phyloP scores from a whole-genome alignment of 1,140 invertebrate genomes.

The Andricus grossulariae region DNA sequence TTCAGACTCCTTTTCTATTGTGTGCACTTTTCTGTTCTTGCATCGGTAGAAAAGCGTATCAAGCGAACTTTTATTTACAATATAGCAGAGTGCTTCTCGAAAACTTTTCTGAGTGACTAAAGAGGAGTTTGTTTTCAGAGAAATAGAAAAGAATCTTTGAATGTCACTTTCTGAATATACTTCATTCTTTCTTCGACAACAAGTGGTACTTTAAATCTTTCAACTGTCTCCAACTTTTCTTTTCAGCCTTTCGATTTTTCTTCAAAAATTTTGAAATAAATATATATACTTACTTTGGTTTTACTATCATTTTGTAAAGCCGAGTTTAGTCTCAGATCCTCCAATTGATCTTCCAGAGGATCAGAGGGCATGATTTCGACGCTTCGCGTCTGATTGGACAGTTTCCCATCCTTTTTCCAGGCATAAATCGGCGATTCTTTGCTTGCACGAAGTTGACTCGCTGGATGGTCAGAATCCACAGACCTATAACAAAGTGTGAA shows the following conservation, averaged over 20 bases:
- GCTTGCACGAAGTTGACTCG: conserved; percentile 50
- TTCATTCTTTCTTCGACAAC: conserved; percentile 4
- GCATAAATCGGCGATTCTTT: conserved; percentile 53
- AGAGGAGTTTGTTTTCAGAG: conserved; percentile 4
- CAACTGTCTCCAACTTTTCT: background rate
- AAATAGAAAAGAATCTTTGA: conserved; percentile 14
- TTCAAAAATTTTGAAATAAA: background rate
- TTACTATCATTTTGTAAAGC: conserved; percentile 21
- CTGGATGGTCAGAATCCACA: conserved; percentile 55
- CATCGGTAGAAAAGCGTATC: conserved; percentile 34
- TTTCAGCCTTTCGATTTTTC: conserved; percentile 11
- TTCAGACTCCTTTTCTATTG: background rate
- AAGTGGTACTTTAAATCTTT: background rate
- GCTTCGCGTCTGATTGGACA: conserved; percentile 30
- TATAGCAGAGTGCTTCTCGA: background rate
- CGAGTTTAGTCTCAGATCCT: conserved; percentile 58
- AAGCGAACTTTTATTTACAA: conserved; percentile 15
- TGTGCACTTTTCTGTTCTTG: conserved; percentile 30
- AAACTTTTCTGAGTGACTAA: conserved; percentile 3
- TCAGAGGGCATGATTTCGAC: conserved; percentile 52
- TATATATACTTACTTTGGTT: conserved; percentile 44
- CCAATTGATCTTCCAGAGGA: conserved; percentile 65
- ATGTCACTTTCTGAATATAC: conserved; percentile 3
- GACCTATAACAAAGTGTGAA: background rate
- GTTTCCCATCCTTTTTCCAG: conserved; percentile 60